Evolutionary conservation across 2,113 vertebrate species (phyloP).

Genomic region (Alces alces): DNA sequence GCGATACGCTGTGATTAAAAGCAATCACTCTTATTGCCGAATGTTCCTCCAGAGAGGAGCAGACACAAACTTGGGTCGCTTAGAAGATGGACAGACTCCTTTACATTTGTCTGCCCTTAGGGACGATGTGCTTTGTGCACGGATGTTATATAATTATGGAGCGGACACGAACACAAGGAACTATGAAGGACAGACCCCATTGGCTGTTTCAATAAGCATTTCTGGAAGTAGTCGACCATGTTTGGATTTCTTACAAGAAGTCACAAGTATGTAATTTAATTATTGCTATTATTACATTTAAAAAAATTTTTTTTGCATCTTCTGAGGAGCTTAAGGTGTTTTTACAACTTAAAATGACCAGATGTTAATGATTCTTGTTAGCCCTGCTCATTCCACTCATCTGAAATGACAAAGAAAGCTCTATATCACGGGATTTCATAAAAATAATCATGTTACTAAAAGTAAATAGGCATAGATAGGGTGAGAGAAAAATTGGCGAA

Average conservation of each 20-base stretch:
- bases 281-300: conserved; percentile 13
- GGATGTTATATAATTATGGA: conserved; percentile 97
- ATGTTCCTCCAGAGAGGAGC: conserved; percentile 99
- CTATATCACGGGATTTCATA: neutral
- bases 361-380: neutral
- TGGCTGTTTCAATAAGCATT: conserved; percentile 95
- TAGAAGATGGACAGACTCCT: conserved; percentile 97
- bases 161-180: conserved; percentile 96
- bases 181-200: conserved; percentile 97
- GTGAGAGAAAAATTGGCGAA: neutral
- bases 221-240: conserved; percentile 94
- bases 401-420: neutral
- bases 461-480: neutral
- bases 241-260: conserved; percentile 98
- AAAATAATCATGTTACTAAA: neutral
- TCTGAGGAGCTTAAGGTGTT: neutral
- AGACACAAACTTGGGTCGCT: conserved; percentile 95
- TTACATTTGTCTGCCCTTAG: conserved; percentile 97
- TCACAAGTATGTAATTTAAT: conserved; percentile 91
- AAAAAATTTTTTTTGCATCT: neutral
- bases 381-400: neutral
- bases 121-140: conserved; percentile 94
- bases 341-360: conserved; percentile 1
- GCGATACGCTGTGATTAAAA: conserved; percentile 98
- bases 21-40: conserved; percentile 98